Conservation (phyloP, 2,797 vertebrate species). For the Microctenopoma lineatum region DNA sequence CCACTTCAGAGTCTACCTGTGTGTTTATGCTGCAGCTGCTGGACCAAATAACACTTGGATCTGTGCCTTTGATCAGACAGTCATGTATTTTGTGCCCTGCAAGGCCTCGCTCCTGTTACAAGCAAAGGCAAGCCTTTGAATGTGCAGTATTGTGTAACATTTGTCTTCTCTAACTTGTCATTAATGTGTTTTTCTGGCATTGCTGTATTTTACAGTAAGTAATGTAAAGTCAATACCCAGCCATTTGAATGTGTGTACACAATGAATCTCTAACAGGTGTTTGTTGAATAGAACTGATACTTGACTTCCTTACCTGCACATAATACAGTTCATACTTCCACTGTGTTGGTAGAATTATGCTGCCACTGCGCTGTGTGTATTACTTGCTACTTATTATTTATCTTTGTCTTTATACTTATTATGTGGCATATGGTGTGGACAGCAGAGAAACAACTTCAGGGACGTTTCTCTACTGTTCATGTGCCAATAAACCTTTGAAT, state of each 20-base stretch:
- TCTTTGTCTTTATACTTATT: no score
- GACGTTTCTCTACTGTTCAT: no score
- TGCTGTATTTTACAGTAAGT: not conserved
- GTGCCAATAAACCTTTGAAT: no score
- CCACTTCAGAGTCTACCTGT: not conserved
- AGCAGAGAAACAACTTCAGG: no score
- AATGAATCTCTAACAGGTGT: not conserved
- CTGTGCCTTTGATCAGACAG: conserved; percentile 1
- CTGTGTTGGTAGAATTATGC: no score
- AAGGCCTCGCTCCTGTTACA: not conserved
- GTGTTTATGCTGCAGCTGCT: not conserved
- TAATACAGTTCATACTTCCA: no score
- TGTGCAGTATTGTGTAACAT: not conserved
- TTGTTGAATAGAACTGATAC: no score
- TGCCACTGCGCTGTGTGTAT: no score
- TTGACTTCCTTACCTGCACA: no score
- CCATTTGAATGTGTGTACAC: not conserved
- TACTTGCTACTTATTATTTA: no score
- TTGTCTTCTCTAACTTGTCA: not conserved
- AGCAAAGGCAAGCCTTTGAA: not conserved
- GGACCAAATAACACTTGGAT: not conserved
- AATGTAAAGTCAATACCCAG: not conserved
- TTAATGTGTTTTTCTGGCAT: not conserved
- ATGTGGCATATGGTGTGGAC: no score
- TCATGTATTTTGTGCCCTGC: not conserved